Evolutionary conservation across 1,140 invertebrate genomes (phyloP).

Genomic region (Philaenus spumarius): DNA sequence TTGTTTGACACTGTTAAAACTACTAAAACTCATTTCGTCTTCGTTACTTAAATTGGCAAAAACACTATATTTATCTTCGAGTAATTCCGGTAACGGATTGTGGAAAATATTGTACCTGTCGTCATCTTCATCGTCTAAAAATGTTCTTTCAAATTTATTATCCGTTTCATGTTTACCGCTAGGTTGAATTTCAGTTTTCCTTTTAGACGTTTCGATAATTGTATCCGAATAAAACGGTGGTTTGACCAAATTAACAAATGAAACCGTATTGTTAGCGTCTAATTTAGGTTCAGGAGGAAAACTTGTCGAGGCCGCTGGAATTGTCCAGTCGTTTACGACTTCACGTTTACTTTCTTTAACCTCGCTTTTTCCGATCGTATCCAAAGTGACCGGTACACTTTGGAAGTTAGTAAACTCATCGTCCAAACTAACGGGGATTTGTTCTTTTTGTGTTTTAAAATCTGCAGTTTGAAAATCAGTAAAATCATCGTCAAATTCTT

Average conservation of each 20-base stretch:
- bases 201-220: not conserved
- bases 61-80: not conserved
- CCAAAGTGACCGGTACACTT: slow-evolving; percentile 13
- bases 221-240: not conserved
- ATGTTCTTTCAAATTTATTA: too few relatives aligned
- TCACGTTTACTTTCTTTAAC: too few relatives aligned
- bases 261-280: not conserved
- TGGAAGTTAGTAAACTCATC: slow-evolving; percentile 29
- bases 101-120: slow-evolving; percentile 44
- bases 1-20: too few relatives aligned
- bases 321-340: too few relatives aligned
- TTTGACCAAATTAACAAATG: not conserved
- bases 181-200: not conserved
- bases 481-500: slow-evolving; percentile 31
- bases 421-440: not conserved
- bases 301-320: too few relatives aligned
- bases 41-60: too few relatives aligned
- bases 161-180: too few relatives aligned
- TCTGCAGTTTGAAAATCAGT: slow-evolving; percentile 33
- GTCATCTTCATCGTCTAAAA: slow-evolving; percentile 30
- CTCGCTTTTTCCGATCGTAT: too few relatives aligned
- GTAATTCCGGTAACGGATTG: not conserved
- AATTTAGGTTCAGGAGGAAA: too few relatives aligned
- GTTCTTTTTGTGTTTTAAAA: slow-evolving; percentile 3
- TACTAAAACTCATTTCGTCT: too few relatives aligned